These are phyloP conservation scores for Bombus breviceps DNA, from an alignment of 1,140 invertebrate genomes.

Conservation along the genomic window DNA sequence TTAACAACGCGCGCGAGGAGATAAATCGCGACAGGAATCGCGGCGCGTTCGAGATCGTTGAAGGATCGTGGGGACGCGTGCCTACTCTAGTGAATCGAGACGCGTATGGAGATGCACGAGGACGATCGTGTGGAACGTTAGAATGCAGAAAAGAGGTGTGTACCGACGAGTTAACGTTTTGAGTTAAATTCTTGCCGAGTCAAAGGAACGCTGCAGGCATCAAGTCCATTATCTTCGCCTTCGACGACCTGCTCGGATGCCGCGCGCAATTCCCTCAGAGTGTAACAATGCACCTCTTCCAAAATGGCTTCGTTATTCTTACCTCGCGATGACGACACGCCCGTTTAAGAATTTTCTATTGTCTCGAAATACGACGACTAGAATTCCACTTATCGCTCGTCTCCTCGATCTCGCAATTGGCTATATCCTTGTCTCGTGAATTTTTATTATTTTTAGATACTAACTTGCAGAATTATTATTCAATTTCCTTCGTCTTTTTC, in stretches of 20 bases:
- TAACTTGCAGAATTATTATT: background rate
- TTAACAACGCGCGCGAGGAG: background rate
- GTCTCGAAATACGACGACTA: background rate
- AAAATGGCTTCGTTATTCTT: background rate
- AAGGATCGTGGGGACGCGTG: background rate
- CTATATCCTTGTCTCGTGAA: background rate
- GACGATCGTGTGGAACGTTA: conserved; percentile 52
- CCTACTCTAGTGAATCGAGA: background rate
- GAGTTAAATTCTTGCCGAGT: conserved; percentile 66
- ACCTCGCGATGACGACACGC: background rate
- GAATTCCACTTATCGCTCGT: background rate
- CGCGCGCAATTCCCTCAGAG: conserved; percentile 1
- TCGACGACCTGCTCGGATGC: conserved; percentile 27
- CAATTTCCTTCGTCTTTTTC: background rate
- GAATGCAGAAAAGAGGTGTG: conserved; percentile 66
- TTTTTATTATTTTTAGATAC: background rate
- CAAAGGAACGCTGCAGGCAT: conserved; percentile 45
- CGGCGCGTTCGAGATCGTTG: background rate
- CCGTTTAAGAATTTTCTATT: background rate
- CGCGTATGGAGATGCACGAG: conserved; percentile 54
- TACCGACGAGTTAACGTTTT: conserved; percentile 60
- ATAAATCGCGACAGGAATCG: background rate
- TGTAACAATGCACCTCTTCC: background rate
- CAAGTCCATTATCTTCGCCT: conserved; percentile 35
- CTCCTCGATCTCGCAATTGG: background rate